Evolutionary conservation across 2,113 vertebrate genomes (phyloP), one percentile per base, ranked within the genome.

Genomic region (Phoxinus phoxinus): DNA sequence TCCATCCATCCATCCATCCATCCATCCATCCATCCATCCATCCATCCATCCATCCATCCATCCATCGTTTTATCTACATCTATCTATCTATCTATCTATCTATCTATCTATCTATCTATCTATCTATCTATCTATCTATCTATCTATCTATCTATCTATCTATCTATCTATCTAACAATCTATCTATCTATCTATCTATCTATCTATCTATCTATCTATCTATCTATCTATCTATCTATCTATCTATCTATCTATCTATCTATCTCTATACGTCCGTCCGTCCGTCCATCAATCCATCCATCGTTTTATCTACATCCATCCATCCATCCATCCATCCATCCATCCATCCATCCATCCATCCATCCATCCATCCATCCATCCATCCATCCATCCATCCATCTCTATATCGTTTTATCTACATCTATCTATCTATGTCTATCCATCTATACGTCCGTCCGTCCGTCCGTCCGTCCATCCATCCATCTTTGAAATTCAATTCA

Each of bases 61-160:
- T 53, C 51, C 2, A 58, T 23, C 11, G n/a, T n/a, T n/a, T n/a
- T 13, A 4, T 48, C 44, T 12, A 12, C n/a, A n/a, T 3, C 17
- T 17, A 0, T 19, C 15, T 15, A 0, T 53, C 13, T 12, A 0
- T 21, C 53, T 5, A 0, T 56, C 19, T 2, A 0, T 58, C 21
- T 6, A 0, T 19, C 17, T 6, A 0, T 53, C 59, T 11, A 6
- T 27, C 11, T 1, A 2, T n/a, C 59, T 10, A 5, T 12, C 59
- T 0, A 5, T 25, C 9, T 11, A 9, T 12, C 51, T 3, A 11
- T 4, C 8, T 1, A 10, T 1, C 8, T 2, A 9, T n/a, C 56
- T 23, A 0, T 59, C 58, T 10, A 10, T 3, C n/a, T 3, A 3
- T 11, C 9, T 10, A 61, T 25, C 59, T 1, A 25, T 6, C 11